These are phyloP conservation scores for Loriculus beryllinus DNA, from an alignment of 2,797 vertebrate genomes.

Conservation along the genomic window DNA sequence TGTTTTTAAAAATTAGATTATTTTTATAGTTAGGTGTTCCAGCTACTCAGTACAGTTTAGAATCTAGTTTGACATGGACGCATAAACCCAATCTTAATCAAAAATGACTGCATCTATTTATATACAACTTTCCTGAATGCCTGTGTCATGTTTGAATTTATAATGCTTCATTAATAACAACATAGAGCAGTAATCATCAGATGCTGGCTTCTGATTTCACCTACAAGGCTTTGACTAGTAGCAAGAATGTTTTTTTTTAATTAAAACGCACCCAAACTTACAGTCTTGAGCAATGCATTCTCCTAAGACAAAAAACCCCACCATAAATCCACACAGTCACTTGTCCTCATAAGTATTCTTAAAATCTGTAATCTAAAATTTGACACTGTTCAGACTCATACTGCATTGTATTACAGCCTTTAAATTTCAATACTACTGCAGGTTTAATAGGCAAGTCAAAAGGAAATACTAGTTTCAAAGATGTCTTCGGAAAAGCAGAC, in stretches of 20 bases:
- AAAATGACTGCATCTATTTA: neutral
- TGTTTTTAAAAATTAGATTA: neutral
- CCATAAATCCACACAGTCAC: fast-evolving
- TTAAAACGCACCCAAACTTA: neutral
- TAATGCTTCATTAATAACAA: neutral
- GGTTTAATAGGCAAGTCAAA: neutral
- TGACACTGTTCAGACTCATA: neutral
- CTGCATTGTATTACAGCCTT: neutral
- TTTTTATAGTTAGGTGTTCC: neutral
- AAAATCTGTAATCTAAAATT: neutral
- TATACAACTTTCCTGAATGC: neutral
- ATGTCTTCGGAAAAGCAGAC: neutral
- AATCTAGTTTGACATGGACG: neutral
- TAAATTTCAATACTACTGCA: neutral
- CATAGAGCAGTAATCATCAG: neutral
- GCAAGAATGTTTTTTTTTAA: neutral
- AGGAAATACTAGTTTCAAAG: neutral
- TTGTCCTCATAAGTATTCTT: neutral
- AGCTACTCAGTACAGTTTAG: neutral
- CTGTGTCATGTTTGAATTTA: neutral
- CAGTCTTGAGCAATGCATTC: neutral
- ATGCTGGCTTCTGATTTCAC: neutral
- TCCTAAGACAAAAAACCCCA: neutral
- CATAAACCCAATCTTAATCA: neutral
- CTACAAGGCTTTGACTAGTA: neutral